Evolutionary conservation across 2,113 vertebrate genomes (phyloP).

Genomic region (Rafetus swinhoei): DNA sequence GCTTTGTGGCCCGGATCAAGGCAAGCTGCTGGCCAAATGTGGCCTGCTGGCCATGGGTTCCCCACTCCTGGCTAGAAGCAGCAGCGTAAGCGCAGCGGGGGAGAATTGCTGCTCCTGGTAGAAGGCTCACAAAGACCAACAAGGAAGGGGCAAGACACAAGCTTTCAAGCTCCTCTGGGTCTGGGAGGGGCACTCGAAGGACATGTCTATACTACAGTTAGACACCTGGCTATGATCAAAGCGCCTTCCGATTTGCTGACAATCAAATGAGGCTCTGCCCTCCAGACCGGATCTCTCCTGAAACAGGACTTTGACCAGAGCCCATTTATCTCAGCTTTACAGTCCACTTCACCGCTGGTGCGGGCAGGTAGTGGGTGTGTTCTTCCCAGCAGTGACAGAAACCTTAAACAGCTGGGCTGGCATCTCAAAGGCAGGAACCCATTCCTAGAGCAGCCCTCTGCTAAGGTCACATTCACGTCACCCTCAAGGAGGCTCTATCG

Average conservation of each 20-base stretch:
- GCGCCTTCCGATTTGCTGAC: too few species aligned
- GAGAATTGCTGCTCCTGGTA: background rate
- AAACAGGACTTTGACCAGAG: background rate
- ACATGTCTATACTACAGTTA: background rate
- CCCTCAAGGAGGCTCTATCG: background rate
- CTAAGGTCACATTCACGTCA: background rate
- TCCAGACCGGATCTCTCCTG: background rate
- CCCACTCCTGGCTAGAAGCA: background rate
- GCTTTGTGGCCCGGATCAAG: too few species aligned
- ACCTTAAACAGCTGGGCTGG: background rate
- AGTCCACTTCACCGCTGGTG: background rate
- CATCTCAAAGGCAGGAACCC: background rate
- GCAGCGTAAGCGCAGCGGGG: background rate
- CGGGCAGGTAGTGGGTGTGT: background rate
- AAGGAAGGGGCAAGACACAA: background rate
- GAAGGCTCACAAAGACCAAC: background rate
- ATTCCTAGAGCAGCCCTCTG: background rate
- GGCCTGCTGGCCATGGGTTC: too few species aligned
- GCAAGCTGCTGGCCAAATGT: too few species aligned
- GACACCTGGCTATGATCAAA: background rate
- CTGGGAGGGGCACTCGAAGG: background rate
- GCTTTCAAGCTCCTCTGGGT: background rate
- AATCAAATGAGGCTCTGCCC: rapidly evolving
- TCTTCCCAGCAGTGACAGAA: background rate
- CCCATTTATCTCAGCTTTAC: constrained; percentile 20